A percentile compares a stretch with the other conserved stretches of the same genome.
Conservation (phyloP, 2,888 invertebrate species). For the Busseola fusca region DNA sequence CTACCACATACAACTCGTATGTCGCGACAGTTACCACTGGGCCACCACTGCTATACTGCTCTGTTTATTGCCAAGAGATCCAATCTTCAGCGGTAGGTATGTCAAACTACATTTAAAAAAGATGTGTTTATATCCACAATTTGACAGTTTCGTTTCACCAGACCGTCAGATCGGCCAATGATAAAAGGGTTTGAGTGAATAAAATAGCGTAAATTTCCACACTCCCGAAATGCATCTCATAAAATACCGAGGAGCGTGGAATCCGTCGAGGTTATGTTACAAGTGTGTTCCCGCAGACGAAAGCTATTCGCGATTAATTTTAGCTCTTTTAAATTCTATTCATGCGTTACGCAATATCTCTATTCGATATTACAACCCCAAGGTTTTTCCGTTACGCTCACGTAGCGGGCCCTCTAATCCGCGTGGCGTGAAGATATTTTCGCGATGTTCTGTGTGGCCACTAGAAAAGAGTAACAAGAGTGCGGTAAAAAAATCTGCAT, state of each 20-base stretch:
- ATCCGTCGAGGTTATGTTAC: not conserved
- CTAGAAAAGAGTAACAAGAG: slow-evolving; percentile 46
- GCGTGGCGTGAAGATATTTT: slow-evolving; percentile 77
- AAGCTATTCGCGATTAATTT: slow-evolving; percentile 66
- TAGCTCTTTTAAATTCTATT: slow-evolving; percentile 74
- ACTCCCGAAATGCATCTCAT: not conserved
- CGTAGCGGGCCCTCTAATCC: slow-evolving; percentile 77
- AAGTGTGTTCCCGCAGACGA: slow-evolving; percentile 21
- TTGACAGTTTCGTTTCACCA: not conserved
- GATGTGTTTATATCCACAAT: too few species aligned
- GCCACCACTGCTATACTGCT: too few species aligned
- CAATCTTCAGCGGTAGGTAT: too few species aligned
- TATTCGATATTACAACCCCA: slow-evolving; percentile 70
- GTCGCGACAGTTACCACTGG: too few species aligned
- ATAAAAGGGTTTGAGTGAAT: not conserved
- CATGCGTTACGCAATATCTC: slow-evolving; percentile 75
- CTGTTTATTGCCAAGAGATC: too few species aligned
- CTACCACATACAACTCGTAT: too few species aligned
- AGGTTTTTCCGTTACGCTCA: slow-evolving; percentile 71
- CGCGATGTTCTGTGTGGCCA: slow-evolving; percentile 69
- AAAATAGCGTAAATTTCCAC: not conserved
- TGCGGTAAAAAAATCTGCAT: not conserved
- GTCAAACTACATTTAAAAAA: too few species aligned
- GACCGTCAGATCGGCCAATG: not conserved
- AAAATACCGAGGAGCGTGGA: not conserved